Evolutionary conservation across 2,113 vertebrate genomes (phyloP).

Genomic region (Anguilla japonica): DNA sequence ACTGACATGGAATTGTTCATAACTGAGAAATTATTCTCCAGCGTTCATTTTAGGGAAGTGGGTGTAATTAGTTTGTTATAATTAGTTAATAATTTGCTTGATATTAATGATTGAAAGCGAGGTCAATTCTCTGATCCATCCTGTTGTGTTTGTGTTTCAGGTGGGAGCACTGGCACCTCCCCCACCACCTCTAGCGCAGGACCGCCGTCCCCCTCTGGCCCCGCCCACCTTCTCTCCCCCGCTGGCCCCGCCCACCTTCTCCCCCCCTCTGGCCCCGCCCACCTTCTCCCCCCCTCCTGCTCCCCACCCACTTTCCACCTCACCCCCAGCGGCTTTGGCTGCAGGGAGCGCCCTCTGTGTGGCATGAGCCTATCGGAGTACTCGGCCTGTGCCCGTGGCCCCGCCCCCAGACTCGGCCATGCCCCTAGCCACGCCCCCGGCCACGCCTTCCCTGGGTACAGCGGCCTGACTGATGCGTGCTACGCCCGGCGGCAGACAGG

Average conservation of each 20-base stretch:
- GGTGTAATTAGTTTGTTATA: no score
- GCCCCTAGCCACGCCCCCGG: slow-evolving; percentile 84
- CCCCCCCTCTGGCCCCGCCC: slow-evolving; percentile 89
- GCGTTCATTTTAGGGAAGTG: no score
- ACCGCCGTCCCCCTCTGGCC: slow-evolving; percentile 90
- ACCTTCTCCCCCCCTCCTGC: slow-evolving; percentile 89
- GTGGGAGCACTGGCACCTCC: slow-evolving; percentile 93
- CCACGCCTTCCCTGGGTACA: slow-evolving; percentile 91
- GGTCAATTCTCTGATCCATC: background rate
- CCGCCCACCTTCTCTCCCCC: slow-evolving; percentile 87
- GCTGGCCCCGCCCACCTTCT: slow-evolving; percentile 91
- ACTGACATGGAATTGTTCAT: no score
- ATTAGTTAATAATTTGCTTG: no score
- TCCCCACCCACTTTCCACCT: slow-evolving; percentile 94
- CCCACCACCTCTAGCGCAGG: slow-evolving; percentile 95
- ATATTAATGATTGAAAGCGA: background rate
- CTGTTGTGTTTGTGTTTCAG: slow-evolving; percentile 72
- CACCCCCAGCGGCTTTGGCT: slow-evolving; percentile 93
- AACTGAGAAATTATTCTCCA: no score
- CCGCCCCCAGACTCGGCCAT: slow-evolving; percentile 28
- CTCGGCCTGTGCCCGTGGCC: slow-evolving; percentile 84
- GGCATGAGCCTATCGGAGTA: slow-evolving; percentile 95
- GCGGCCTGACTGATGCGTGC: slow-evolving; percentile 82
- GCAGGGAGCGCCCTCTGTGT: slow-evolving; percentile 93
- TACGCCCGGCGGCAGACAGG: slow-evolving; percentile 89